Evolutionary conservation across 2,888 invertebrate genomes (phyloP), one percentile per base, ranked within the genome.

Genomic region (Caenorhabditis doughertyi): DNA sequence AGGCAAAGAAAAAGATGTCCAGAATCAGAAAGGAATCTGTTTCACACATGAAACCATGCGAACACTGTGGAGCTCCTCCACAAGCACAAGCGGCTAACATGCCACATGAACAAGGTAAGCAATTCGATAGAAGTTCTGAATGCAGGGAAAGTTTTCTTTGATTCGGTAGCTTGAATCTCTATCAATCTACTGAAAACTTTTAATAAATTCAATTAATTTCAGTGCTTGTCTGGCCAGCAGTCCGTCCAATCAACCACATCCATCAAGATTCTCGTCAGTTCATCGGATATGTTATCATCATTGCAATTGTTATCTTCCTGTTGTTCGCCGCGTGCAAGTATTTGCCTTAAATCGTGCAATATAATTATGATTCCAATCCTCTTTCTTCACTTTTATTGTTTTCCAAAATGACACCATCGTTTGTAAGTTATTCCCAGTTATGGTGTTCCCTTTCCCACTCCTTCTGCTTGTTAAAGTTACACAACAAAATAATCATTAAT

Each of bases 301-400:
- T 87, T 42, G 87, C 87, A 16, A 55, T 87, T 51, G 86, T 87
- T 23, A 86, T 87, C 27, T 87, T 87, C 81, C 67, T 87, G 18
- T 70, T 85, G 29, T 87, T 87, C 76, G 87, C 85, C 18, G 86
- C 87, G 7, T 85, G 85, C 70, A 87, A 87, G 47, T 87, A 87
- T 70, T 73, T 87, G 25, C 83, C 87, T 35, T 87, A 60, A 85
- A 68, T 9, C 8, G 42, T 60, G 39, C 49, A 49, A 56, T 35
- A n/a, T 16, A n/a, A 44, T 35, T 27, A 7, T 42, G 4, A 29
- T 21, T 47, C 11, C 23, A 21, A 25, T 21, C 7, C 32, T 32
- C 23, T 27, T 58, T 47, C 18, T 64, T 35, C 72, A 51, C 53
- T 62, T 62, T n/a, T 60, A 39, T 39, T 32, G 25, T 55, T 25